phyloP scores from a whole-genome alignment of 2,888 invertebrate species.

The Spatulosminthurus flaviceps region DNA sequence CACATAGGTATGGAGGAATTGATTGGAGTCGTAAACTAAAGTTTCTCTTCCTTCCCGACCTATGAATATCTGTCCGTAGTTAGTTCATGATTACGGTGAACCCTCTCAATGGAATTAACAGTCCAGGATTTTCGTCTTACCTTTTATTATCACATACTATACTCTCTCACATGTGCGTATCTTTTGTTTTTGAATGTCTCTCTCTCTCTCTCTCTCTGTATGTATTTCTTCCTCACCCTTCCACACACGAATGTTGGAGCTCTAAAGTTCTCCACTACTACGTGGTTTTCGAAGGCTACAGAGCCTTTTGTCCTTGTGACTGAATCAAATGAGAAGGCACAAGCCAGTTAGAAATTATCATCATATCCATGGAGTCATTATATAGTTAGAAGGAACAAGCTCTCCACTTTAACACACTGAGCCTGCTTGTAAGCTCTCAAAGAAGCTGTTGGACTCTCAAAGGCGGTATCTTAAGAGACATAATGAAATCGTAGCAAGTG shows the following conservation, averaged over 20 bases:
- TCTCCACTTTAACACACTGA: no score
- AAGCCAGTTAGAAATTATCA: background rate
- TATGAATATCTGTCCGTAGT: conserved; percentile 9
- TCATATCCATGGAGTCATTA: background rate
- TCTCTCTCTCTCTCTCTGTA: no score
- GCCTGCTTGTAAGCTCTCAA: background rate
- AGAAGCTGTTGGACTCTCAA: conserved; percentile 3
- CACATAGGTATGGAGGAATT: background rate
- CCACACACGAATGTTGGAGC: background rate
- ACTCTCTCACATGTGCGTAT: background rate
- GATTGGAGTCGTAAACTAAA: background rate
- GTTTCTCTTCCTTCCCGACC: background rate
- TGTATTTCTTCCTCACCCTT: background rate
- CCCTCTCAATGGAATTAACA: conserved; percentile 10
- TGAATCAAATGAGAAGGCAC: background rate
- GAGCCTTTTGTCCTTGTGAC: background rate
- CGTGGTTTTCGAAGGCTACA: background rate
- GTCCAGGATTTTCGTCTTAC: background rate
- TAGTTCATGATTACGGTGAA: conserved; percentile 9
- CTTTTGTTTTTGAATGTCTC: conserved; percentile 12
- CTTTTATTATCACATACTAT: no score
- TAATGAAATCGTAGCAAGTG: conserved; percentile 43
- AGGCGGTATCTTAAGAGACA: conserved; percentile 35
- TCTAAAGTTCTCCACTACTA: background rate
- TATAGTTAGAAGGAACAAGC: background rate